A percentile compares a stretch with the other conserved stretches of the same genome.
Evolutionary conservation across 2,113 vertebrate species (phyloP).

Genomic region (Dissostichus mawsoni): DNA sequence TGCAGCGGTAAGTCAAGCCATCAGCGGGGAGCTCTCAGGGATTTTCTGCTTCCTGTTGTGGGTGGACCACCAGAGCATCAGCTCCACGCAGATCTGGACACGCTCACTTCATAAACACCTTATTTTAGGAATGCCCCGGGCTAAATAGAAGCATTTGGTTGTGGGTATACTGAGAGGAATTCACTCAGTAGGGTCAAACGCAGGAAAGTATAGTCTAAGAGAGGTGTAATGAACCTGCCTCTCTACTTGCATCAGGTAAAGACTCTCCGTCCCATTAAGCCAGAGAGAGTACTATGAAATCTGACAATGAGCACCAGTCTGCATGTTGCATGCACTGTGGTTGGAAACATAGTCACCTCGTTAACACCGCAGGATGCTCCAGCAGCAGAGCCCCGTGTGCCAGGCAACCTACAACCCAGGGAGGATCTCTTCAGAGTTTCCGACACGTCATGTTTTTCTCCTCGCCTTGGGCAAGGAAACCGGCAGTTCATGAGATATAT

Average conservation of each 20-base stretch:
- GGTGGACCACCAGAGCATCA: conserved; percentile 49
- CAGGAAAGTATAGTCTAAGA: background rate
- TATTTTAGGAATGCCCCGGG: conserved; percentile 8
- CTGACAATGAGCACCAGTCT: background rate
- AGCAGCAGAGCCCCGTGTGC: conserved; percentile 14
- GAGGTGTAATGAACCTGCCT: background rate
- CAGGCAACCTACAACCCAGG: conserved; percentile 22
- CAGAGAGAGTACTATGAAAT: conserved; percentile 29
- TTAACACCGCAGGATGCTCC: conserved; percentile 56
- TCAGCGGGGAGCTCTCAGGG: conserved; percentile 32
- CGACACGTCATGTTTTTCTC: conserved; percentile 55
- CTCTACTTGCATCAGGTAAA: conserved; percentile 14
- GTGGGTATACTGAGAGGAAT: background rate
- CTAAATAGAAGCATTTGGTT: background rate
- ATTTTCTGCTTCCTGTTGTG: conserved; percentile 48
- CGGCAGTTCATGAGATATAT: conserved; percentile 42
- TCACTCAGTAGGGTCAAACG: background rate
- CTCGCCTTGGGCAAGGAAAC: conserved; percentile 53
- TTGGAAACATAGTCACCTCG: conserved; percentile 20
- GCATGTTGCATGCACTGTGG: conserved; percentile 12
- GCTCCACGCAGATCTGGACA: conserved; percentile 1
- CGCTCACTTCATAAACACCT: conserved; percentile 17
- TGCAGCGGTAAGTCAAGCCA: conserved; percentile 17
- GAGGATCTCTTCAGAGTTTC: conserved; percentile 68
- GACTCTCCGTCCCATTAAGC: conserved; percentile 48